A percentile compares a stretch with the other conserved stretches of the same genome.
Evolutionary conservation across 2,113 vertebrate genomes (phyloP).

Genomic region (Engystomops pustulosus): DNA sequence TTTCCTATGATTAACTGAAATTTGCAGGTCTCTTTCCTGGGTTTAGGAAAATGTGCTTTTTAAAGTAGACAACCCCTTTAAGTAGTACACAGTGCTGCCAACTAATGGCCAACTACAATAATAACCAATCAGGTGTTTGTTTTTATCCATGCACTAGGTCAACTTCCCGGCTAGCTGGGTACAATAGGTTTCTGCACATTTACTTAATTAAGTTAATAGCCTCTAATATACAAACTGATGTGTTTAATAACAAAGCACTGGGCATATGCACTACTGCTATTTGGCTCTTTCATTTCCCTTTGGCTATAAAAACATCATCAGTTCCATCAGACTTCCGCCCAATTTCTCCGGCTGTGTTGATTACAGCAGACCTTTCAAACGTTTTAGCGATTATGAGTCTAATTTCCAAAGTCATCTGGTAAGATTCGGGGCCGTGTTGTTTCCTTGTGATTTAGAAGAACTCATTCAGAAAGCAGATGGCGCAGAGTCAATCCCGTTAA

Average conservation of each 20-base stretch:
- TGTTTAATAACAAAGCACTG: not conserved
- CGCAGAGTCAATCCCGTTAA: slow-evolving; percentile 72
- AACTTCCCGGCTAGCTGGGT: not conserved
- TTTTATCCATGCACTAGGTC: no score
- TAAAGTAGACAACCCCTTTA: not conserved
- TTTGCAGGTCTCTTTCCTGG: no score
- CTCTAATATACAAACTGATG: not conserved
- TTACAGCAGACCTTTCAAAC: slow-evolving; percentile 66
- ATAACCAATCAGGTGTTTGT: not conserved
- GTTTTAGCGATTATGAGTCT: slow-evolving; percentile 67
- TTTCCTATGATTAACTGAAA: no score
- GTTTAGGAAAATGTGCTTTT: not conserved
- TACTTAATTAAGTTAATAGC: not conserved
- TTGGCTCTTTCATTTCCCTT: slow-evolving; percentile 2
- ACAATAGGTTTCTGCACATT: not conserved
- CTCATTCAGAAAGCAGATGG: slow-evolving; percentile 73
- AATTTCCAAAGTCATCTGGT: slow-evolving; percentile 66
- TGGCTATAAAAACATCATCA: slow-evolving; percentile 44
- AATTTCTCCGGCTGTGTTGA: slow-evolving; percentile 65
- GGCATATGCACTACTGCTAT: not conserved
- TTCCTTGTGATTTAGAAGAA: slow-evolving; percentile 57
- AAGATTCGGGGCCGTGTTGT: slow-evolving; percentile 62
- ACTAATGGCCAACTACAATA: not conserved
- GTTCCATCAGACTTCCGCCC: slow-evolving; percentile 55
- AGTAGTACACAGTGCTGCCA: not conserved